These are phyloP conservation scores for Anabacerthia variegaticeps DNA, from an alignment of 2,797 vertebrate species.

Conservation along the genomic window DNA sequence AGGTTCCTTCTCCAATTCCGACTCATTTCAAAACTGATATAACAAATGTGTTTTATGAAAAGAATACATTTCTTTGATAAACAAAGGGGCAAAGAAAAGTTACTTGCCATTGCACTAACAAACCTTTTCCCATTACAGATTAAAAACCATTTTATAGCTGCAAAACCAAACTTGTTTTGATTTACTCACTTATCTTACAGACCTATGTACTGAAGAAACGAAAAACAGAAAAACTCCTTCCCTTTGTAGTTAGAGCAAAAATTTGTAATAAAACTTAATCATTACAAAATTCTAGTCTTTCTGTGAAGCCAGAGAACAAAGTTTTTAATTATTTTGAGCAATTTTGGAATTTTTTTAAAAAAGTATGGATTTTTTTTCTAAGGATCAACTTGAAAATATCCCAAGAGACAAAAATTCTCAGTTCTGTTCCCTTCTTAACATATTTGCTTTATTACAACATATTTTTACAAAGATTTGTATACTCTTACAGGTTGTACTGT, in stretches of 20 bases:
- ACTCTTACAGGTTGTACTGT: background rate
- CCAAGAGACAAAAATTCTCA: background rate
- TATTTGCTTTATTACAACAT: background rate
- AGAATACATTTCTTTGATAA: background rate
- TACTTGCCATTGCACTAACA: background rate
- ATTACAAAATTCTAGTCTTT: background rate
- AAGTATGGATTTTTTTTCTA: background rate
- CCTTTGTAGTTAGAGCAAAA: background rate
- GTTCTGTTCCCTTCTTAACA: background rate
- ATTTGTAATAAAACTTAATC: background rate
- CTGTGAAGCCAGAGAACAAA: background rate
- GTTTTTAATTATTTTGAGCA: background rate
- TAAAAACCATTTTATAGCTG: background rate
- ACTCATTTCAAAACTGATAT: background rate
- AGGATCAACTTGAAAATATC: background rate
- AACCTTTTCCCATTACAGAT: background rate
- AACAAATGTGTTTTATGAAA: background rate
- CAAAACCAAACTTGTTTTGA: background rate
- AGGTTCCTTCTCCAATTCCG: background rate
- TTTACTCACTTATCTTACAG: background rate
- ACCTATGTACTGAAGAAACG: background rate
- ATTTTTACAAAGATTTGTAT: background rate
- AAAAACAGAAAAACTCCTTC: background rate
- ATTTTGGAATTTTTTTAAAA: background rate
- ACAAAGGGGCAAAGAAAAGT: background rate